Percentiles rank a stretch among this genome's conserved stretches.
phyloP scores from a whole-genome alignment of 2,888 invertebrate genomes.

The Lasioglossum oenotherae region DNA sequence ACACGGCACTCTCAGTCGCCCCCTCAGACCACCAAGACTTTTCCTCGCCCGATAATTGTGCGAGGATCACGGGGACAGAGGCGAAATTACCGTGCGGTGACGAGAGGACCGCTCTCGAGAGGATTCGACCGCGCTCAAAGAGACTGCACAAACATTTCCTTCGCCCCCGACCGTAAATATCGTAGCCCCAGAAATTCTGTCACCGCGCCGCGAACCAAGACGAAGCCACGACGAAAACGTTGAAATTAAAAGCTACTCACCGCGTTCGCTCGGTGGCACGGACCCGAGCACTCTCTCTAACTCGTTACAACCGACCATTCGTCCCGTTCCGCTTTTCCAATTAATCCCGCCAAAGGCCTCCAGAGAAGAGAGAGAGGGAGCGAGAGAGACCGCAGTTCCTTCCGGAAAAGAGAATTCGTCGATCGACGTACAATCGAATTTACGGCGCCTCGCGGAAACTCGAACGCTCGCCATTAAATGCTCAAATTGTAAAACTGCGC shows the following conservation, averaged over 20 bases:
- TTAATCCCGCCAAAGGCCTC: conserved; percentile 55
- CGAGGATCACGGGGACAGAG: conserved; percentile 1
- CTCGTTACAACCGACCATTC: conserved; percentile 5
- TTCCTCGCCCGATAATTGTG: conserved; percentile 9
- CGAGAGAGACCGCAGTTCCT: not conserved
- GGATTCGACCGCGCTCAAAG: conserved; percentile 6
- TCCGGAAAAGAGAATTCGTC: conserved; percentile 6
- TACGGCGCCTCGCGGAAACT: not conserved
- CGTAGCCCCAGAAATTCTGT: not conserved
- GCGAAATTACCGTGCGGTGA: conserved; percentile 12
- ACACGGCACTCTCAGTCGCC: not conserved
- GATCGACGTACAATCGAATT: conserved; percentile 8
- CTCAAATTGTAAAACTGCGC: not conserved
- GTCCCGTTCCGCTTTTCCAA: conserved; percentile 51
- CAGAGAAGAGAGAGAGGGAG: not conserved
- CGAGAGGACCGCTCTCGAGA: not conserved
- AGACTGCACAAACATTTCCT: conserved; percentile 8
- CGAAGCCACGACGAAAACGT: not conserved
- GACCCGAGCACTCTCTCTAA: not conserved
- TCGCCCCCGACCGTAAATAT: conserved; percentile 25
- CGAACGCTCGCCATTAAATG: not conserved
- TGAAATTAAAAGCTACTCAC: conserved; percentile 12
- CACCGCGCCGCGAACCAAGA: not conserved
- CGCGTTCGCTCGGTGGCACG: not conserved
- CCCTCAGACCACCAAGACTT: not conserved